phyloP scores from a whole-genome alignment of 2,888 invertebrate genomes.

The Drosophila vallismaia region DNA sequence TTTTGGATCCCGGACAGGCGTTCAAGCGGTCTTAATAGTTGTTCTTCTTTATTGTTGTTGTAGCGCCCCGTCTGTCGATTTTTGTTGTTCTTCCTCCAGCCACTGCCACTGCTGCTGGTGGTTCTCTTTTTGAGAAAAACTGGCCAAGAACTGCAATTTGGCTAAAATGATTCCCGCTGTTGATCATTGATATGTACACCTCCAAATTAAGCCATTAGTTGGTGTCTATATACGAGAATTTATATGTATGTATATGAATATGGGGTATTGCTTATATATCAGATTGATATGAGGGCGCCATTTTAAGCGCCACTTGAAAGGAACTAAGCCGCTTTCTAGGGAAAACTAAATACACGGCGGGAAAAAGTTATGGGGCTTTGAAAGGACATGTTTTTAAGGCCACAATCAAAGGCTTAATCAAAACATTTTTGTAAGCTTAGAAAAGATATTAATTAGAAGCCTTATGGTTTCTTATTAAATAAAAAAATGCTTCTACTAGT shows the following conservation, averaged over 20 bases:
- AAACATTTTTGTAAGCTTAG: too few species aligned
- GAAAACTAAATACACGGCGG: not conserved
- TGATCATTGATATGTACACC: slow-evolving; percentile 61
- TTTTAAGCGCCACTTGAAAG: slow-evolving; percentile 75
- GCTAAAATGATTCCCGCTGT: slow-evolving; percentile 75
- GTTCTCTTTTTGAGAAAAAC: slow-evolving; percentile 15
- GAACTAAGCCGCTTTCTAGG: slow-evolving; percentile 39
- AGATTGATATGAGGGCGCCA: slow-evolving; percentile 63
- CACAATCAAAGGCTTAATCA: too few species aligned
- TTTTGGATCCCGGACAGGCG: slow-evolving; percentile 39
- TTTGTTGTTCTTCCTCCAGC: slow-evolving; percentile 20
- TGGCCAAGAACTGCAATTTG: slow-evolving; percentile 79
- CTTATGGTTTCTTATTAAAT: too few species aligned
- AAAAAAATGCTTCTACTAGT: not conserved
- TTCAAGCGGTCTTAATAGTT: slow-evolving; percentile 72
- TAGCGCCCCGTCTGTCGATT: slow-evolving; percentile 61
- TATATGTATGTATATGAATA: not conserved
- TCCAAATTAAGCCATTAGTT: slow-evolving; percentile 81
- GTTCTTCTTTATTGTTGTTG: slow-evolving; percentile 59
- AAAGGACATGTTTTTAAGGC: too few species aligned
- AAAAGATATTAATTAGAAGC: too few species aligned
- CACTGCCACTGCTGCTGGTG: not conserved
- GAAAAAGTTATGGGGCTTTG: not conserved
- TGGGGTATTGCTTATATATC: slow-evolving; percentile 16
- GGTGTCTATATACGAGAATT: slow-evolving; percentile 4